A percentile compares a stretch with the other conserved stretches of the same genome.
Conservation (phyloP, 2,797 vertebrate genomes). For the Microctenopoma steveboyesi region DNA sequence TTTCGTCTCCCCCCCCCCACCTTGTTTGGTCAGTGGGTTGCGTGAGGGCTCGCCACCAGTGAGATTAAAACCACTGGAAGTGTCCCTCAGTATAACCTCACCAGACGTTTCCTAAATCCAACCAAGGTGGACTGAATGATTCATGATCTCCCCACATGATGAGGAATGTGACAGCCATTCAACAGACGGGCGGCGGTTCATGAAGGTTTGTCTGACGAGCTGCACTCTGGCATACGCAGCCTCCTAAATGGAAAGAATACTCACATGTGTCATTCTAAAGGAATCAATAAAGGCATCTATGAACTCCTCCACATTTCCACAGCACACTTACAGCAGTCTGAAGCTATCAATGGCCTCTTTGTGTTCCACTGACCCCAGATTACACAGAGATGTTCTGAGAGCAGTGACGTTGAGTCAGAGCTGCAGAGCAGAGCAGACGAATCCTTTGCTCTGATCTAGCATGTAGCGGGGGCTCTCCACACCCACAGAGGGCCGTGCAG, state of each 20-base stretch:
- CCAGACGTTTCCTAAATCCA: slow-evolving; percentile 59
- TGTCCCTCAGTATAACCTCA: slow-evolving; percentile 52
- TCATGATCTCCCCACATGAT: slow-evolving; percentile 62
- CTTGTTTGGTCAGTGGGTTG: not conserved
- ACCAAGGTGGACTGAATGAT: slow-evolving; percentile 62
- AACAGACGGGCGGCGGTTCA: slow-evolving; percentile 18
- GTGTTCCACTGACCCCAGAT: slow-evolving; percentile 53
- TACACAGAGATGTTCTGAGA: slow-evolving; percentile 21
- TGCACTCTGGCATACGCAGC: slow-evolving; percentile 15
- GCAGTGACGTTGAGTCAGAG: slow-evolving; percentile 11
- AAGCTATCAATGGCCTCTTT: slow-evolving; percentile 64
- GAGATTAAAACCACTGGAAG: slow-evolving; percentile 56
- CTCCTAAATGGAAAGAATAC: slow-evolving; percentile 16
- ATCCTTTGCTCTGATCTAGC: slow-evolving; percentile 5
- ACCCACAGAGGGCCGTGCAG: too few species aligned
- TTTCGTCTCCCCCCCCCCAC: slow-evolving; percentile 3
- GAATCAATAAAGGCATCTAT: slow-evolving; percentile 74
- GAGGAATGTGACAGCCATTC: slow-evolving; percentile 52
- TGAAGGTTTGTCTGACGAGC: slow-evolving; percentile 8
- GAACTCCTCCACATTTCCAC: slow-evolving; percentile 55
- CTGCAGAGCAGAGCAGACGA: slow-evolving; percentile 15
- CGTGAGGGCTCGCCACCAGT: slow-evolving; percentile 4
- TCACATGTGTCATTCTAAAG: slow-evolving; percentile 31
- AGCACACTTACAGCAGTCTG: slow-evolving; percentile 54
- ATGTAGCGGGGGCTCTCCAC: too few species aligned